phyloP scores from a whole-genome alignment of 1,140 invertebrate species.

The Drosophila ironensis region DNA sequence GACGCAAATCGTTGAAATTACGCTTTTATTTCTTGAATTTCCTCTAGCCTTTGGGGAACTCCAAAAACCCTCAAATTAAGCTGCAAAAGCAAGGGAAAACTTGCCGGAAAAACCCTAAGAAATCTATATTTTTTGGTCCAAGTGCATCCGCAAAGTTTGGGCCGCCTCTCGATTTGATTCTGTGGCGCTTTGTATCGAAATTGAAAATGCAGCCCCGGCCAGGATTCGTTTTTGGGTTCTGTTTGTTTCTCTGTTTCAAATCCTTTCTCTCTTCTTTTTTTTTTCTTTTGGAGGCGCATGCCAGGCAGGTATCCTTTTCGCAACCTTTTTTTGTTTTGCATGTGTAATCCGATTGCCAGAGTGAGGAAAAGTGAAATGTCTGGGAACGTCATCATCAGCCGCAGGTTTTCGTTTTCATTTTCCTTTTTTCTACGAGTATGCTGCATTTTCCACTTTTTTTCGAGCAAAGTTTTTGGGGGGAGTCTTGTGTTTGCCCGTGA shows the following conservation, averaged over 20 bases:
- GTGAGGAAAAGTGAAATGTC: constrained; percentile 24
- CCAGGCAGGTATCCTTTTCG: neutral
- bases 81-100: too few relatives aligned
- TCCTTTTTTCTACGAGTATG: too few relatives aligned
- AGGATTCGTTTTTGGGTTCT: constrained; percentile 8
- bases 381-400: constrained; percentile 46
- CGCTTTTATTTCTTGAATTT: too few relatives aligned
- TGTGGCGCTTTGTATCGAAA: constrained; percentile 39
- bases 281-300: too few relatives aligned
- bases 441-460: neutral
- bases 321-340: constrained; percentile 5
- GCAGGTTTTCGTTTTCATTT: neutral
- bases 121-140: too few relatives aligned
- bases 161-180: constrained; percentile 31
- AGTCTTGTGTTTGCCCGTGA: constrained; percentile 50
- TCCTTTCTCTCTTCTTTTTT: too few relatives aligned
- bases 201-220: constrained; percentile 37
- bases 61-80: too few relatives aligned
- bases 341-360: constrained; percentile 64
- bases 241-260: constrained; percentile 34
- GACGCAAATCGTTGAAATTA: too few relatives aligned
- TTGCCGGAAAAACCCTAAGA: too few relatives aligned
- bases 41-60: too few relatives aligned
- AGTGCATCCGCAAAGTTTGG: constrained; percentile 19
- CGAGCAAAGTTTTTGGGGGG: too few relatives aligned